Conservation (phyloP, 2,113 vertebrate genomes). For the Prunella fulvescens region DNA sequence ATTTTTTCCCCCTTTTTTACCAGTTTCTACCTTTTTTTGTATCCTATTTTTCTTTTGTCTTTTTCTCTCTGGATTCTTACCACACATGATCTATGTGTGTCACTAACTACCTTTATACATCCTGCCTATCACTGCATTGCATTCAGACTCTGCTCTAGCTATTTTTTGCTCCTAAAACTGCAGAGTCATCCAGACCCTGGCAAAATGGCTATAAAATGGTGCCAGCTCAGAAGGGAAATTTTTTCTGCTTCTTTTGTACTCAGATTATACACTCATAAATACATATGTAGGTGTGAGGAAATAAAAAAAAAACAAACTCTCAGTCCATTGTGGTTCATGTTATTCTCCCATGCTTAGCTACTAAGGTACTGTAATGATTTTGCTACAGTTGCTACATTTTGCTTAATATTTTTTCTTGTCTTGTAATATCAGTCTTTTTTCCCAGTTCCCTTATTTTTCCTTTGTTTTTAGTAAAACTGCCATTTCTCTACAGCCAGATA, state of each 20-base stretch:
- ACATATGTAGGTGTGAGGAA: background rate
- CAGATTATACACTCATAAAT: background rate
- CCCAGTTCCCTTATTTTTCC: background rate
- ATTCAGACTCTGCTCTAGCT: background rate
- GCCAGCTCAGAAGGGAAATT: background rate
- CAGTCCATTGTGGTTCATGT: background rate
- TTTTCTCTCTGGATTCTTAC: background rate
- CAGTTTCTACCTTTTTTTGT: background rate
- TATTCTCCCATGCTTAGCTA: background rate
- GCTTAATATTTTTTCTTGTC: background rate
- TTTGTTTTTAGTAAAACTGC: background rate
- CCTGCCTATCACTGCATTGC: background rate
- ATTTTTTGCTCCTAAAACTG: background rate
- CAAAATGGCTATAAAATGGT: background rate
- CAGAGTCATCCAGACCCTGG: background rate
- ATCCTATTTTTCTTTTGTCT: background rate
- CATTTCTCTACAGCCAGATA: background rate
- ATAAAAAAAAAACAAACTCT: fast-evolving
- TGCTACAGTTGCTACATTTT: background rate
- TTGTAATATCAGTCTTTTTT: background rate
- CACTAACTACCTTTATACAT: background rate
- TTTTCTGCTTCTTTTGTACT: background rate
- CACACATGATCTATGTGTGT: background rate
- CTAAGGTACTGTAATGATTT: background rate
- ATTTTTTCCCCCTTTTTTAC: background rate